Evolutionary conservation across 1,140 invertebrate genomes (phyloP), one percentile per base, ranked within the genome.

Genomic region (Drosophila littoralis): DNA sequence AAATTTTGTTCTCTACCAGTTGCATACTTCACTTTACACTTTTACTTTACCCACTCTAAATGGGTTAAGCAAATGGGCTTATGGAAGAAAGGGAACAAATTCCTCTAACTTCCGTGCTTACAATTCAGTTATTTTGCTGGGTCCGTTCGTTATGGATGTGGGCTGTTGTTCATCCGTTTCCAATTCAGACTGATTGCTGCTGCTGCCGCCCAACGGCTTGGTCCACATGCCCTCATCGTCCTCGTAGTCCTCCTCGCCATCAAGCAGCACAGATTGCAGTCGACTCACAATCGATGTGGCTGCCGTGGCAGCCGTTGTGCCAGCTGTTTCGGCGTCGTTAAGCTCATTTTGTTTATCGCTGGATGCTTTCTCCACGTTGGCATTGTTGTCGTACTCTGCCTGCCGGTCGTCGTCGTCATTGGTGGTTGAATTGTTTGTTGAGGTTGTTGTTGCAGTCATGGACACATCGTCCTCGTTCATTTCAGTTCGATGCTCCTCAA

Each of bases 201-300:
- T 67, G 50, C 66, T 77, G 36, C 51, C 83, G 17, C 84, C 90
- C 28, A 91, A 43, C 15, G 90, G 90, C 59, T 91, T 91, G 32
- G 90, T 91, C 90, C 90, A 91, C 90, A 91, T 91, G 40, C 90
- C 90, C 52, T 91, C 90, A 57, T 91, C 90, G 55, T 91, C 90
- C 48, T 91, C 90, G 55, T 91, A 91, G 17, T 91, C 90, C 38
- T 91, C 90, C 46, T 91, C 89, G 40, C 84, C 90, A 48, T 77
- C 89, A 13, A 91, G 63, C 48, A 91, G 57, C 58, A 91, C 88
- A 40, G 88, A 91, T 46, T 91, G 88, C 36, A 91, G n/a, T n/a
- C 79, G 75, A 9, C 74, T 85, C 0, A 86, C 84, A 17, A 90
- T 73, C n/a, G 90, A 73, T 42, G 72, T 75, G 3, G 80, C 68